phyloP scores from a whole-genome alignment of 2,113 vertebrate species.

The Octodon degus region DNA sequence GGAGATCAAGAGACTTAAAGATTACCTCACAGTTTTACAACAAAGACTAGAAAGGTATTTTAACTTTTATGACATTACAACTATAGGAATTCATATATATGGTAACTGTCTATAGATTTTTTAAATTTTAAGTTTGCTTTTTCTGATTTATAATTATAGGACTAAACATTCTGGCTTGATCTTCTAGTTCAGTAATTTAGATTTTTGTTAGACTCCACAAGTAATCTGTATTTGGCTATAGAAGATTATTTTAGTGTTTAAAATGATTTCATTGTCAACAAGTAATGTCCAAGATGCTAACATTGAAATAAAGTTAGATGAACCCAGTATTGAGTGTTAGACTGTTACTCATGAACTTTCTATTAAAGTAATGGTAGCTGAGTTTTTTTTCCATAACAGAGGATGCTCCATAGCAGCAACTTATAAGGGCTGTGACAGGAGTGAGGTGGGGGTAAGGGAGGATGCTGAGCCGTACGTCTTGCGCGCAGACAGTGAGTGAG shows the following conservation, averaged over 20 bases:
- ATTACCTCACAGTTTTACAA: constrained; percentile 96
- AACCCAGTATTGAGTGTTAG: background rate
- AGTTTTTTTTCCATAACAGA: constrained; percentile 2
- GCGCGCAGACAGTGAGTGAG: too few relatives aligned
- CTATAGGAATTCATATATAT: background rate
- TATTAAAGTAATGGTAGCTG: background rate
- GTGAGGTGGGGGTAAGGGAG: background rate
- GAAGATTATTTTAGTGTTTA: constrained; percentile 39
- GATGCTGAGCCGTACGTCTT: background rate
- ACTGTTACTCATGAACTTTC: background rate
- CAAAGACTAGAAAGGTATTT: constrained; percentile 97
- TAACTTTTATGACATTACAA: constrained; percentile 39
- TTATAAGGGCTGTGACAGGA: background rate
- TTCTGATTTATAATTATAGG: background rate
- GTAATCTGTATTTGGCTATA: background rate
- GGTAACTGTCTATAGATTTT: constrained; percentile 14
- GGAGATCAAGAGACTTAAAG: constrained; percentile 98
- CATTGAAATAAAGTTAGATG: background rate
- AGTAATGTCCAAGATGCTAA: background rate
- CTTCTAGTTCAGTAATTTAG: constrained; percentile 39
- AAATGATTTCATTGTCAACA: background rate
- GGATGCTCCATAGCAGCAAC: background rate
- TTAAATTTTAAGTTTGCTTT: constrained; percentile 12
- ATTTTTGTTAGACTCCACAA: constrained; percentile 22
- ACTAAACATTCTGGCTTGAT: background rate